These are phyloP conservation scores for Staurois parvus DNA, from an alignment of 2,797 vertebrate species.

Conservation along the genomic window DNA sequence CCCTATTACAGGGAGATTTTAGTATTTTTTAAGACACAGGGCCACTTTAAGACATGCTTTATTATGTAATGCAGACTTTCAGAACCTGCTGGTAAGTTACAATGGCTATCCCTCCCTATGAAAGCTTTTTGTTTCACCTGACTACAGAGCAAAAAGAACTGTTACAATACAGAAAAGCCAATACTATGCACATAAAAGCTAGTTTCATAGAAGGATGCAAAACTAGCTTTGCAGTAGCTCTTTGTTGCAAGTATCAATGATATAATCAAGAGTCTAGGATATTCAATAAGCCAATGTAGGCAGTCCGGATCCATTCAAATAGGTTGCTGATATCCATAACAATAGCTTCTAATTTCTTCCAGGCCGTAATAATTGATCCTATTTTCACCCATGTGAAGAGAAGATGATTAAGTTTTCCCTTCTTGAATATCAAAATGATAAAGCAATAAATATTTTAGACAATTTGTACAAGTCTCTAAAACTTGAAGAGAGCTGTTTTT, in stretches of 20 bases:
- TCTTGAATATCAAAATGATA: not conserved
- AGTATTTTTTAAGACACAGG: no score
- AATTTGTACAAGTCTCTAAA: not conserved
- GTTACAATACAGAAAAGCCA: not conserved
- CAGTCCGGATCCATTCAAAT: not conserved
- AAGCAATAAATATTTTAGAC: not conserved
- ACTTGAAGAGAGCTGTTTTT: not conserved
- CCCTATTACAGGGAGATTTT: no score
- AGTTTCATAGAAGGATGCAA: not conserved
- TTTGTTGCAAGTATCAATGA: not conserved
- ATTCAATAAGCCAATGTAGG: not conserved
- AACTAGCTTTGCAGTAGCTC: not conserved
- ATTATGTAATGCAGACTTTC: no score
- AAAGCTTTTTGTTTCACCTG: no score
- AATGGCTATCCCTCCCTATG: no score
- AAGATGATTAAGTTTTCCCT: not conserved
- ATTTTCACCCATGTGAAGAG: not conserved
- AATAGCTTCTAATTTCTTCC: not conserved
- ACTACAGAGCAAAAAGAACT: no score
- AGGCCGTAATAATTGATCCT: not conserved
- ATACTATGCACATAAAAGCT: not conserved
- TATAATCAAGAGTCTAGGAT: not conserved
- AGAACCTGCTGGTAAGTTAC: no score
- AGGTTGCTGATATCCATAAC: not conserved
- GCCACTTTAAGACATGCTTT: no score